Base-by-base conservation (phyloP, 2,888 invertebrate genomes). In the Lasioglossum malachurum region DNA sequence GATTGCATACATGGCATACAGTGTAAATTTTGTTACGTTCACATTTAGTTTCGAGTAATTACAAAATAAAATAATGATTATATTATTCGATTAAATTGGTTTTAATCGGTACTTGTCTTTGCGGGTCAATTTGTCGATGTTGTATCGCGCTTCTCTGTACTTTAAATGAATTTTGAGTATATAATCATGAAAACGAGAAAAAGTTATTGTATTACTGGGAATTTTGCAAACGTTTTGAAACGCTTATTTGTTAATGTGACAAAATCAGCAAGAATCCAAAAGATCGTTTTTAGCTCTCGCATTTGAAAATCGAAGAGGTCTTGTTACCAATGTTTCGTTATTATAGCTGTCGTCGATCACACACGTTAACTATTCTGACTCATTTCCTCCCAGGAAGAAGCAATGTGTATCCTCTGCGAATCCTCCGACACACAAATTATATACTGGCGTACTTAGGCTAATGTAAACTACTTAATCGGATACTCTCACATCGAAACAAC, bases 101-200 rank as follows among this genome's bases (percentile, higher is more conserved):
- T 64, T 83, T 85, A 75, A 84, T 79, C 72, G 31, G 57, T 49
- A 46, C 60, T 12, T n/a, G 79, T 46, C 74, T 71, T 73, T 38
- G 49, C 64, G 67, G 73, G 31, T 82, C 60, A 79, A 77, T 89
- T 78, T 83, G 82, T 86, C 74, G 74, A 82, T 83, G 83, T 74
- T 53, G 80, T 38, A 74, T 16, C 72, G 60, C 46, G 67, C 69
- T 27, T 79, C 44, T 19, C 41, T n/a, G 4, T 19, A 53, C 38
- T n/a, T 19, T 1, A 16, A 27, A 44, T 16, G 3, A 80, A 71
- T n/a, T 64, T 72, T 67, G 27, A 49, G 31, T 35, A n/a, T n/a
- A n/a, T n/a, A 76, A 67, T 23, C 49, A 16, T 53, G 23, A 14
- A 14, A 57, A 46, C 19, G 23, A 60, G 44, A 67, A n/a, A n/a